phyloP scores from a whole-genome alignment of 1,140 invertebrate species.

The Sinella curviseta region DNA sequence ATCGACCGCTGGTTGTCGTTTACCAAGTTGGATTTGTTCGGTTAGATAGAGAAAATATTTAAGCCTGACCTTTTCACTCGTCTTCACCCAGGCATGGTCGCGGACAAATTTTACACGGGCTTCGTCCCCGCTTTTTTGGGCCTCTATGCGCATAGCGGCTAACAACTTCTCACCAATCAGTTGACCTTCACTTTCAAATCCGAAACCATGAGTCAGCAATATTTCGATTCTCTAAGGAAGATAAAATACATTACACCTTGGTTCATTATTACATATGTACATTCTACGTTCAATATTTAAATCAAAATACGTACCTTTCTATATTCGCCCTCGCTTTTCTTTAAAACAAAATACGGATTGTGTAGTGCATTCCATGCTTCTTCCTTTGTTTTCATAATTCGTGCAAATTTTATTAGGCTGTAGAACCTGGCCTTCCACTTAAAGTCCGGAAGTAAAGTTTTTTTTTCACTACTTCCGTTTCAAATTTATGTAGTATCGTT shows the following conservation, averaged over 20 bases:
- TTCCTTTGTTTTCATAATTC: not conserved
- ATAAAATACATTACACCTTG: not conserved
- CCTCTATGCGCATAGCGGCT: not conserved
- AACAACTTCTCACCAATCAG: not conserved
- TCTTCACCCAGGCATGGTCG: not conserved
- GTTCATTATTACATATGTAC: not conserved
- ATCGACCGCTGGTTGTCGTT: not conserved
- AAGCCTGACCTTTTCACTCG: not conserved
- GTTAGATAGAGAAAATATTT: not conserved
- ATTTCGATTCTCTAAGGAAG: not conserved
- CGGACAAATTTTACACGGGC: not conserved
- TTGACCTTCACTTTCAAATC: not conserved
- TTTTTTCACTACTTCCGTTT: not conserved
- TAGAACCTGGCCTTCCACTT: not conserved
- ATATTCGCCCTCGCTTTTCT: not conserved
- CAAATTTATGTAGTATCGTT: not conserved
- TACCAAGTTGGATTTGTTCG: not conserved
- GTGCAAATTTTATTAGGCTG: not conserved
- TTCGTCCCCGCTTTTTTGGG: not conserved
- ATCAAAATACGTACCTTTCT: not conserved
- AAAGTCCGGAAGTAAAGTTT: not conserved
- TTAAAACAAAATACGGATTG: not conserved
- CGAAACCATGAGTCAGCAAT: not conserved
- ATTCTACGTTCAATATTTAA: not conserved
- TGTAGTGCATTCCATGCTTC: not conserved